Evolutionary conservation across 1,140 invertebrate genomes (phyloP).

Genomic region (Chionoecetes opilio): DNA sequence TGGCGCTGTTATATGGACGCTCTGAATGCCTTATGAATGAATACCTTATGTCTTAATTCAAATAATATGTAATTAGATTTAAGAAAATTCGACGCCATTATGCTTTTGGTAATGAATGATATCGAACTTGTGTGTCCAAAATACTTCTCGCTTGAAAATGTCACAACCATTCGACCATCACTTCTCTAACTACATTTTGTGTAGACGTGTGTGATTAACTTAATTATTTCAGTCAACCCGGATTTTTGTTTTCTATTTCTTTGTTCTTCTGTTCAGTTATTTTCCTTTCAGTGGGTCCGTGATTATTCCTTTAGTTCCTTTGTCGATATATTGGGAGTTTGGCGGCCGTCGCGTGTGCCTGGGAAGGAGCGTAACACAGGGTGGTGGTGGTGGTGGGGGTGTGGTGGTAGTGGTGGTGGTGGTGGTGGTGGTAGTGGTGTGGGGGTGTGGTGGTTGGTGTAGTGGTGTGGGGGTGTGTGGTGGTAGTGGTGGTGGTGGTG

Average conservation of each 20-base stretch:
- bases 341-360: background rate
- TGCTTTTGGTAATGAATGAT: too few relatives aligned
- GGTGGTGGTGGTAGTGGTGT: background rate
- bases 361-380: background rate
- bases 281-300: background rate
- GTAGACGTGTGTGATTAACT: too few relatives aligned
- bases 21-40: conserved; percentile 15
- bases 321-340: background rate
- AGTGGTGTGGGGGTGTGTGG: background rate
- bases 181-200: too few relatives aligned
- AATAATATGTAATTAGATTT: too few relatives aligned
- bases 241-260: background rate
- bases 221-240: too few relatives aligned
- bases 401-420: background rate
- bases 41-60: background rate
- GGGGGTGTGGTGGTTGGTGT: background rate
- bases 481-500: too few relatives aligned
- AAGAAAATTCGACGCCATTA: too few relatives aligned
- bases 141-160: too few relatives aligned
- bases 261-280: background rate
- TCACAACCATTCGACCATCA: too few relatives aligned
- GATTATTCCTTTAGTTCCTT: background rate
- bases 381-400: background rate
- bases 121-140: too few relatives aligned
- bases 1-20: background rate